A percentile compares a stretch with the other conserved stretches of the same genome.
phyloP scores from a whole-genome alignment of 2,888 invertebrate species.

The Acleris literana region DNA sequence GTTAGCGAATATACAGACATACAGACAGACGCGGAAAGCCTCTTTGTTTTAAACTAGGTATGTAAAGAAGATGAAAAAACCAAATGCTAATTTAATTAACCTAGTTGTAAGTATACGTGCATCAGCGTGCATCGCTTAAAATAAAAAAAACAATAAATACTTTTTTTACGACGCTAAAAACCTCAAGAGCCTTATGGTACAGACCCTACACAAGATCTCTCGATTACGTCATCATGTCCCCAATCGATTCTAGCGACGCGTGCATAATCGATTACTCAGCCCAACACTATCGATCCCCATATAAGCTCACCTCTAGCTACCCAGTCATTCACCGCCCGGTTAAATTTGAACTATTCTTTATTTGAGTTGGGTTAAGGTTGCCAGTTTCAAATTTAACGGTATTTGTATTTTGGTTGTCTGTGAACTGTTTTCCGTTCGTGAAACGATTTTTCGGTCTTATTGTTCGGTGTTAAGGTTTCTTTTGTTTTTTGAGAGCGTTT shows the following conservation, averaged over 20 bases:
- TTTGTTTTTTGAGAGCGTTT: neutral
- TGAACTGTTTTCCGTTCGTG: neutral
- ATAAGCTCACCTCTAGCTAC: conserved; percentile 22
- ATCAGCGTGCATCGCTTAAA: too few species aligned
- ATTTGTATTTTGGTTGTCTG: neutral
- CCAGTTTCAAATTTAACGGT: neutral
- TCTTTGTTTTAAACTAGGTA: too few species aligned
- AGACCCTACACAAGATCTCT: conserved; percentile 38
- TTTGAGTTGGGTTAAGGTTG: neutral
- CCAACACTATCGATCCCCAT: conserved; percentile 41
- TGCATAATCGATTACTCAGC: conserved; percentile 66
- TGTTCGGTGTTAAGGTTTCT: neutral
- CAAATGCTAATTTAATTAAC: too few species aligned
- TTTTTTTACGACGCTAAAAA: neutral
- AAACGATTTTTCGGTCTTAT: conserved; percentile 16
- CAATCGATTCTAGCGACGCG: conserved; percentile 60
- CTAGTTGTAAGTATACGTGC: too few species aligned
- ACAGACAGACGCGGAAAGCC: too few species aligned
- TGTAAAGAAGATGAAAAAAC: too few species aligned
- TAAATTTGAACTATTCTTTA: neutral
- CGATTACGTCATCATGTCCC: conserved; percentile 70
- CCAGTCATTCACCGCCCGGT: neutral
- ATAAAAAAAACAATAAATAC: too few species aligned
- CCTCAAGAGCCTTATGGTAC: conserved; percentile 2
- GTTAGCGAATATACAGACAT: too few species aligned